A percentile compares a stretch with the other conserved stretches of the same genome.
phyloP scores from a whole-genome alignment of 2,797 vertebrate species.

The Odontamblyopus lacepedii region DNA sequence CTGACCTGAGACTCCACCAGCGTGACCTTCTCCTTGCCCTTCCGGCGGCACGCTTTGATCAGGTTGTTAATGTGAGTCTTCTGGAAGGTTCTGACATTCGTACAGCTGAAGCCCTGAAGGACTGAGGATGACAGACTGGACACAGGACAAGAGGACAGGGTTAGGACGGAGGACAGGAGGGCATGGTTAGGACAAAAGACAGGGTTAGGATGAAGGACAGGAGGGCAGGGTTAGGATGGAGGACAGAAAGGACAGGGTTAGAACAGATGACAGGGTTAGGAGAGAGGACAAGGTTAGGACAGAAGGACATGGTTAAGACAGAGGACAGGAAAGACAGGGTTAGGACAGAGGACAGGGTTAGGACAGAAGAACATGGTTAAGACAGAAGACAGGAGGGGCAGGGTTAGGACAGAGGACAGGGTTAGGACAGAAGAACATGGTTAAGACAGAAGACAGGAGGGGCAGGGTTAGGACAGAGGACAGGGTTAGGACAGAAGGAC shows the following conservation, averaged over 20 bases:
- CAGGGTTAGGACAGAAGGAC: not conserved
- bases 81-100: constrained; percentile 41
- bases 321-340: not conserved
- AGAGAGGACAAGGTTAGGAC: not conserved
- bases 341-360: not conserved
- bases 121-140: constrained; percentile 71
- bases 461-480: constrained; percentile 1
- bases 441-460: not conserved
- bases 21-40: constrained; percentile 33
- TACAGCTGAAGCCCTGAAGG: constrained; percentile 79
- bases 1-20: constrained; percentile 77
- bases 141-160: not conserved
- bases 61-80: constrained; percentile 45
- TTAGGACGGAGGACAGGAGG: not conserved
- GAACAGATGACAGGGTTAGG: no score
- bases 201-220: not conserved
- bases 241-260: not conserved
- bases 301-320: not conserved
- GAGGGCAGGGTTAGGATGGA: not conserved
- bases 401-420: not conserved
- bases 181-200: not conserved
- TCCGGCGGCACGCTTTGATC: constrained; percentile 64
- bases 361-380: not conserved
- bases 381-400: no score
- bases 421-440: not conserved